Evolutionary conservation across 2,797 vertebrate species (phyloP), one percentile per base, ranked within the genome.

Genomic region (Betta splendens): DNA sequence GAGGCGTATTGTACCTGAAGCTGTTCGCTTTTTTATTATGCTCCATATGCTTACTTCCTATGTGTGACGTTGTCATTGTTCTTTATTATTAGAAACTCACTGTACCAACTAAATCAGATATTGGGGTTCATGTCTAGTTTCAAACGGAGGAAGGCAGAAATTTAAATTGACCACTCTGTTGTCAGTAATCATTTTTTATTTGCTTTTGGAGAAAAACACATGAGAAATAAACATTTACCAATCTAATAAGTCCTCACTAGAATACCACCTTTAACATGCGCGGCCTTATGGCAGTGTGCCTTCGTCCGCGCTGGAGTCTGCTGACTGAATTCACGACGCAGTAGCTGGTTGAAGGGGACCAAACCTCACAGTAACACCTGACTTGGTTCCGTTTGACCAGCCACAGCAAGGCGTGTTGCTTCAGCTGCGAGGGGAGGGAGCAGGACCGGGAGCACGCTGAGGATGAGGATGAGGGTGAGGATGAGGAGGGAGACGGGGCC

Each of bases 381-480:
- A 96, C 96, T 98, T 99, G 96, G 97, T 99, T 98, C 96, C 97
- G 90, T 98, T 98, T 99, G 95, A 99, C 97, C 97, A 99, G 96
- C 97, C 93, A 98, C 94, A 97, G 97, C 96, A 97, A 92, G 92
- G 93, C 81, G 93, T 94, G 93, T 90, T 85, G 87, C 86, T 92
- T 87, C 86, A 83, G 78, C 85, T 78, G 79, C 51, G 9, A 75
- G 75, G 68, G 38, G 60, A 49, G 56, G 61, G n/a, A n/a, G n/a
- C n/a, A n/a, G n/a, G n/a, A n/a, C n/a, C n/a, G n/a, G n/a, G n/a
- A n/a, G n/a, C n/a, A n/a, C n/a, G n/a, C n/a, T 8, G 20, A 32
- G 29, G n/a, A n/a, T 5, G 51, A 36, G 17, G 23, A 39, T n/a
- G n/a, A 60, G 49, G 56, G 61, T 8, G 20, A 32, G 29, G n/a